phyloP scores from a whole-genome alignment of 2,797 vertebrate species.

The Sparus aurata region DNA sequence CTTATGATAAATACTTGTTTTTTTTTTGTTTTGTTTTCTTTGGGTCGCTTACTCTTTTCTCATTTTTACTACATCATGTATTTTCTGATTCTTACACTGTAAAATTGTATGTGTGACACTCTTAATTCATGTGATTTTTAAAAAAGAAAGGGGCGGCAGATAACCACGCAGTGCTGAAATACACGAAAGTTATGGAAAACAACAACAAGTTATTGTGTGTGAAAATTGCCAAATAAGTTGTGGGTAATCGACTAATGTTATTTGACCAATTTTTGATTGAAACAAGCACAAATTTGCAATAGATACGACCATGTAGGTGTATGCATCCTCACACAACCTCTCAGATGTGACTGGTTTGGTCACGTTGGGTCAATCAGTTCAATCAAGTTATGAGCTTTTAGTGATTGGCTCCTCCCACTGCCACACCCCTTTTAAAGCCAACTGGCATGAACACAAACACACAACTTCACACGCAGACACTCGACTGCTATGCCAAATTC shows the following conservation, averaged over 20 bases:
- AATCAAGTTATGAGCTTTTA: too few species aligned
- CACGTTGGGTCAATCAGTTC: too few species aligned
- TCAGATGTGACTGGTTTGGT: too few species aligned
- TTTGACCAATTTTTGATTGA: background rate
- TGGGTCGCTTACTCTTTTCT: constrained; percentile 65
- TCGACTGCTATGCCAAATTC: too few species aligned
- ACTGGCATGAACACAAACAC: too few species aligned
- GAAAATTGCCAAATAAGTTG: background rate
- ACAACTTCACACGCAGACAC: too few species aligned
- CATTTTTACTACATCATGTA: constrained; percentile 76
- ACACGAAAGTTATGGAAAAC: constrained; percentile 56
- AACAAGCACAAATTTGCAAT: too few species aligned
- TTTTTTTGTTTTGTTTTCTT: constrained; percentile 34
- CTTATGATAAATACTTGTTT: constrained; percentile 55
- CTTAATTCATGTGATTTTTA: constrained; percentile 59
- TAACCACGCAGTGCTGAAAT: constrained; percentile 70
- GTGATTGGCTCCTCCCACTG: too few species aligned
- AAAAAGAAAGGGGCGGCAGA: constrained; percentile 53
- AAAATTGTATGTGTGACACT: constrained; percentile 73
- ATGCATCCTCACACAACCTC: too few species aligned
- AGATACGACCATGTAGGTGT: too few species aligned
- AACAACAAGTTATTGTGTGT: background rate
- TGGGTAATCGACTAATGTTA: background rate
- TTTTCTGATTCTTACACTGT: constrained; percentile 82
- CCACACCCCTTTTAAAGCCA: too few species aligned